phyloP scores from a whole-genome alignment of 2,888 invertebrate species.

The Electrophaes corylata region DNA sequence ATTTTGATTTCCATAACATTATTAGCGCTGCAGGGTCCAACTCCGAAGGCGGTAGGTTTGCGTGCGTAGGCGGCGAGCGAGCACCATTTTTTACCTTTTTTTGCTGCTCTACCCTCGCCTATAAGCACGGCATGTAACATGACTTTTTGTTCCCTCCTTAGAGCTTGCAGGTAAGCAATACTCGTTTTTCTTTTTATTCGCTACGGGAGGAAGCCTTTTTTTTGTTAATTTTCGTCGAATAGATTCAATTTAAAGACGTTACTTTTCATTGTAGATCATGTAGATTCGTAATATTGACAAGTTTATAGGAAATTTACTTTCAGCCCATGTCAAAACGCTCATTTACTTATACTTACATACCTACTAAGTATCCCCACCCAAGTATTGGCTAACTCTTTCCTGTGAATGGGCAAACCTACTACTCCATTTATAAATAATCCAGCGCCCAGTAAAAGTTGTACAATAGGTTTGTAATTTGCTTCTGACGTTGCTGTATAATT shows the following conservation, averaged over 20 bases:
- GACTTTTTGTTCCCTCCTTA: slow-evolving; percentile 61
- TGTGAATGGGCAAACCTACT: no score
- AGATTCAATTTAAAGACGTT: no score
- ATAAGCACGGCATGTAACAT: slow-evolving; percentile 56
- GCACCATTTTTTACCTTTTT: slow-evolving; percentile 69
- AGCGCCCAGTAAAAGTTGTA: no score
- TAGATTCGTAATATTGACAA: no score
- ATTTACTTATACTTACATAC: no score
- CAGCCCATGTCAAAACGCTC: no score
- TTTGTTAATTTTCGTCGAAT: slow-evolving; percentile 39
- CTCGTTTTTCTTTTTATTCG: slow-evolving; percentile 69
- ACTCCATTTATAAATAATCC: no score
- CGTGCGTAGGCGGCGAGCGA: slow-evolving; percentile 71
- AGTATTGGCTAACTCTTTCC: no score
- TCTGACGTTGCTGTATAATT: not conserved
- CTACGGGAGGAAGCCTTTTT: slow-evolving; percentile 53
- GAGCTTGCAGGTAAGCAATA: slow-evolving; percentile 74
- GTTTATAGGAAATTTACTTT: no score
- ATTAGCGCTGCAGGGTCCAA: slow-evolving; percentile 40
- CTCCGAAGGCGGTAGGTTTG: slow-evolving; percentile 51
- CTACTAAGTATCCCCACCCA: no score
- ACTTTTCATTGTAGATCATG: no score
- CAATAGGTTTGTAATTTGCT: no score
- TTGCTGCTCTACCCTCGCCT: slow-evolving; percentile 75
- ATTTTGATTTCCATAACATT: slow-evolving; percentile 11